These are phyloP conservation scores for Chrysolophus pictus DNA, from an alignment of 2,797 vertebrate genomes.

Conservation along the genomic window DNA sequence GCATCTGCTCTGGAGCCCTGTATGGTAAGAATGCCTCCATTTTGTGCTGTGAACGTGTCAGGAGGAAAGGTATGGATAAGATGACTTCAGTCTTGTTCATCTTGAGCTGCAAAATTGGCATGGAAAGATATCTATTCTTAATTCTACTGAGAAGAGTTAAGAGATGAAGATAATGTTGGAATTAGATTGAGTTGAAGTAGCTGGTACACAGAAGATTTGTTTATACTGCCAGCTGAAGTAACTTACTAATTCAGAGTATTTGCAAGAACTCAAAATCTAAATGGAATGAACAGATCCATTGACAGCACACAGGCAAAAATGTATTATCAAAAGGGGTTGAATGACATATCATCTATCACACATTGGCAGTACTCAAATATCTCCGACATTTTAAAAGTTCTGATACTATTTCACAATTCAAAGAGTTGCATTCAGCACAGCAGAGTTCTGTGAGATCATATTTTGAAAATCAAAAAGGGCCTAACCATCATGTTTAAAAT, in stretches of 20 bases:
- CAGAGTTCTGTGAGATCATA: background rate
- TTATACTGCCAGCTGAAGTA: background rate
- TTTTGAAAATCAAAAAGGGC: background rate
- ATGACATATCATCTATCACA: background rate
- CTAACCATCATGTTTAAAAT: slow-evolving; percentile 25
- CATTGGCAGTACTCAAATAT: slow-evolving; percentile 14
- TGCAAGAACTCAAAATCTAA: background rate
- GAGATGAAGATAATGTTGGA: background rate
- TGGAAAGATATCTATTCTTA: background rate
- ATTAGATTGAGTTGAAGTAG: slow-evolving; percentile 22
- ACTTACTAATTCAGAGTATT: background rate
- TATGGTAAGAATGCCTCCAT: background rate
- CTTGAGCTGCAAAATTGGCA: background rate
- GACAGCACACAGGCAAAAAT: background rate
- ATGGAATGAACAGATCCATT: background rate
- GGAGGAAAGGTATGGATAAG: background rate
- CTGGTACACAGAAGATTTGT: background rate
- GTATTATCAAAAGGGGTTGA: background rate
- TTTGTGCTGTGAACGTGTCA: background rate
- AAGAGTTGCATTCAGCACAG: background rate
- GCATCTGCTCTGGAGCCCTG: slow-evolving; percentile 28
- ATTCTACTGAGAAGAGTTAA: background rate
- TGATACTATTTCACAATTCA: background rate
- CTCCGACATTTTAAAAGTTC: slow-evolving; percentile 16
- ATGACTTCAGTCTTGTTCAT: background rate